Base-by-base conservation (phyloP, 2,797 vertebrate species). In the Crax fasciolata region DNA sequence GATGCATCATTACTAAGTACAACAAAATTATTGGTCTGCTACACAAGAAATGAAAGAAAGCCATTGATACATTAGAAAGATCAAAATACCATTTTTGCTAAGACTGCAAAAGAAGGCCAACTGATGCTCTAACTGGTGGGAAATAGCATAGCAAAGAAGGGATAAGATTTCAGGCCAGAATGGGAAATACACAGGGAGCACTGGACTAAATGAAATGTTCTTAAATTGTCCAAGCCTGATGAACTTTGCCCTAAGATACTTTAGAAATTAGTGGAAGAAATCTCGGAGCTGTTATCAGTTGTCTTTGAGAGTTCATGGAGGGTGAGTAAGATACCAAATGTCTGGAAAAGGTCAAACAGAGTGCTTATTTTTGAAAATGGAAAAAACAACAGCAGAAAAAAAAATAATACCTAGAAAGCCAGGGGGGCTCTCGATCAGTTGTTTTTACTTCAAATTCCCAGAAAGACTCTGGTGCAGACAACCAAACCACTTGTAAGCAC, bases 241-340 rank as follows among this genome's bases (percentile, higher is more conserved):
- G 58, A 94, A 84, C 80, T 91, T 94, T 86, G 77, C 74, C 70
- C 70, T 75, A 68, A 86, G 83, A 75, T 35, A 93, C 51, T 88
- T 94, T 15, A 93, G 61, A 62, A 94, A 81, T 4, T 30, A 84
- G 70, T n/a, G 77, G 44, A 90, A 74, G 46, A 80, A 80, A 91
- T 84, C 68, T 89, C 84, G 87, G 62, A 78, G 55, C 59, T 88
- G 18, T 63, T 90, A 74, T 7, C 46, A 85, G 62, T 27, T 80
- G n/a, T 58, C 85, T 93, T 55, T 27, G 35, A 91, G 85, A 94
- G 73, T 72, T 88, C 51, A 65, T 3, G 1, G 66, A 90, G 23
- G 76, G 57, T 65, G 73, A 84, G 18, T 35, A 91, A 89, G 41
- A 66, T 62, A 84, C 12, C 16, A 72, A 54, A 79, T 77, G 55